These are phyloP conservation scores for Zosterops hypoxanthus DNA, from an alignment of 2,113 vertebrate species.

Conservation along the genomic window DNA sequence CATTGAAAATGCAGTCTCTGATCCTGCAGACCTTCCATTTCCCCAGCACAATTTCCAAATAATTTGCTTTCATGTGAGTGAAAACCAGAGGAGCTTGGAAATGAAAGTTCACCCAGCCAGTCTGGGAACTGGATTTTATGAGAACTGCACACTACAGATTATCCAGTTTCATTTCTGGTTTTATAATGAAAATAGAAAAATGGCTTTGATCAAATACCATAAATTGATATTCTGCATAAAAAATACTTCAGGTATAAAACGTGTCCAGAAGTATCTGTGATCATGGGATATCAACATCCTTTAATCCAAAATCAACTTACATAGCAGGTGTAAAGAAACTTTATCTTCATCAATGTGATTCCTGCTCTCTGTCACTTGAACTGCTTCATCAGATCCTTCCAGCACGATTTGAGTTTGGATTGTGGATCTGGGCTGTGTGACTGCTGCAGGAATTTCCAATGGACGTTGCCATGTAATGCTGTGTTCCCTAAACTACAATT, in stretches of 20 bases:
- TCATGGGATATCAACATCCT: not conserved
- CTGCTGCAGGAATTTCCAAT: not conserved
- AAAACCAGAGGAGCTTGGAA: not conserved
- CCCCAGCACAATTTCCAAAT: not conserved
- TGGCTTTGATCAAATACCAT: not conserved
- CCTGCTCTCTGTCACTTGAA: not conserved
- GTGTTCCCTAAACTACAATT: not conserved
- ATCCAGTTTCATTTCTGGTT: not conserved
- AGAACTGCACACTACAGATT: not conserved
- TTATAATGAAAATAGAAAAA: not conserved
- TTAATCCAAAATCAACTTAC: not conserved
- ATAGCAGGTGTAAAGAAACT: not conserved
- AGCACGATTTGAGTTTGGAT: not conserved
- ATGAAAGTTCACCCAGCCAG: not conserved
- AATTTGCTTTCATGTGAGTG: not conserved
- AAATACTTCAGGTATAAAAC: not conserved
- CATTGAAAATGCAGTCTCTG: not conserved
- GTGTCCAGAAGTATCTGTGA: not conserved
- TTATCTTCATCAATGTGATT: not conserved
- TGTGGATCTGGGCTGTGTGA: not conserved
- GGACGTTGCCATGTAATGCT: not conserved
- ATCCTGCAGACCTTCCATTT: constrained; percentile 17
- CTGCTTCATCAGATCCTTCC: not conserved
- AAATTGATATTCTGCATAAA: not conserved
- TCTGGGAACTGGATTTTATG: not conserved